These are phyloP conservation scores for Anabas testudineus DNA, from an alignment of 2,797 vertebrate species.

Conservation along the genomic window DNA sequence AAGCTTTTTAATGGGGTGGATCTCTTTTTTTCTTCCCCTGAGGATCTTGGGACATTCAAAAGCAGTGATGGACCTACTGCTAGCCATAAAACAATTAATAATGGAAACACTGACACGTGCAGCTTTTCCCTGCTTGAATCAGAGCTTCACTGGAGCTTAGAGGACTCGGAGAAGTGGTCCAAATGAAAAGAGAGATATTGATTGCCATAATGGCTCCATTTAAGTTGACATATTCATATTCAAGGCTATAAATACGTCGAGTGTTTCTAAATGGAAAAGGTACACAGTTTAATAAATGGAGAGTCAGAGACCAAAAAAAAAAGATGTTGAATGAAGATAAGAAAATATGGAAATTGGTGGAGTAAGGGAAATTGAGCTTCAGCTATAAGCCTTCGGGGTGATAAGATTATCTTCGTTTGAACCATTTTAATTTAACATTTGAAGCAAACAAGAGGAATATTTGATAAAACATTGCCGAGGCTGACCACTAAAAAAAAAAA, in stretches of 20 bases:
- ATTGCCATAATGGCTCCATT: constrained; percentile 32
- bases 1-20: constrained; percentile 31
- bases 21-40: constrained; percentile 4
- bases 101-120: background rate
- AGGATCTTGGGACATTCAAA: constrained; percentile 37
- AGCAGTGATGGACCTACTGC: constrained; percentile 3
- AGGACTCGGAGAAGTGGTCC: constrained; percentile 26
- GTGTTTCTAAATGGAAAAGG: constrained; percentile 44
- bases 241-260: constrained; percentile 14
- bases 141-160: constrained; percentile 20
- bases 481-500: constrained; percentile 41
- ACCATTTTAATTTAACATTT: constrained; percentile 60
- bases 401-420: constrained; percentile 67
- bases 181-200: constrained; percentile 26
- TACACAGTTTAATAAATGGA: constrained; percentile 54
- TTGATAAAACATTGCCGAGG: constrained; percentile 56
- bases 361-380: constrained; percentile 58
- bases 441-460: constrained; percentile 60
- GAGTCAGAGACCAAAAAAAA: constrained; percentile 30
- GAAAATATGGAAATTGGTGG: constrained; percentile 44
- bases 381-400: constrained; percentile 49
- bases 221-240: constrained; percentile 44
- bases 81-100: constrained; percentile 34
- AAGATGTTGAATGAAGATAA: constrained; percentile 44
- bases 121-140: constrained; percentile 7